These are phyloP conservation scores for Sebastes fasciatus DNA, from an alignment of 2,113 vertebrate genomes.

Conservation along the genomic window DNA sequence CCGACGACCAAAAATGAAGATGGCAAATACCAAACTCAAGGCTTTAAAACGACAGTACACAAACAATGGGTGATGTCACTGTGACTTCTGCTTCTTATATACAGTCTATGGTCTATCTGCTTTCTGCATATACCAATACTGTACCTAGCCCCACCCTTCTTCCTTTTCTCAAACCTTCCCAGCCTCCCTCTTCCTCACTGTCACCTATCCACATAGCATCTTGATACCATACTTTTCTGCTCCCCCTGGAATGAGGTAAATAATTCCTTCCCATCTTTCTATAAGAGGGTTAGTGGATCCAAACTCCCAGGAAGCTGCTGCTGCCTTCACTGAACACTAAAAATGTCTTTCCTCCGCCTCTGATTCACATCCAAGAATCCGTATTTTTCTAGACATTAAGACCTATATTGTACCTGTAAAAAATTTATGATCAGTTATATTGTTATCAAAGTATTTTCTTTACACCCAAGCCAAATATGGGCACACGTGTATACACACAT, in stretches of 20 bases:
- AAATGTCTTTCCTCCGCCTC: neutral
- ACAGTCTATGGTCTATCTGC: too few relatives aligned
- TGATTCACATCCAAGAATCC: conserved; percentile 10
- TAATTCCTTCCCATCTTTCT: conserved; percentile 2
- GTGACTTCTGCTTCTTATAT: too few relatives aligned
- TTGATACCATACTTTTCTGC: neutral
- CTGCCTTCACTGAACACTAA: neutral
- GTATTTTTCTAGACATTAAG: neutral
- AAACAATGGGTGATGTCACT: too few relatives aligned
- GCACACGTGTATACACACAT: conserved; percentile 3
- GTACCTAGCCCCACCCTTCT: neutral
- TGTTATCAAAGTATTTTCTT: conserved; percentile 27
- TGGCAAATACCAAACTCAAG: too few relatives aligned
- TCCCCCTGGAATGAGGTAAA: conserved; percentile 31
- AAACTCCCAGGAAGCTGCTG: neutral
- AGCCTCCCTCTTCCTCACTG: neutral
- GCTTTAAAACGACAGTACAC: too few relatives aligned
- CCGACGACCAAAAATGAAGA: too few relatives aligned
- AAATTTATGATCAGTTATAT: neutral
- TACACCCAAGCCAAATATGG: conserved; percentile 8
- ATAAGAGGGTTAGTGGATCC: neutral
- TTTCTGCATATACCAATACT: neutral
- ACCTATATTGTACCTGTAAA: neutral
- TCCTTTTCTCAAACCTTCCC: neutral
- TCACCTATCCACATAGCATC: conserved; percentile 23